Percentiles rank a stretch among this genome's conserved stretches.
Evolutionary conservation across 2,113 vertebrate species (phyloP).

Genomic region (Notiomystis cincta): DNA sequence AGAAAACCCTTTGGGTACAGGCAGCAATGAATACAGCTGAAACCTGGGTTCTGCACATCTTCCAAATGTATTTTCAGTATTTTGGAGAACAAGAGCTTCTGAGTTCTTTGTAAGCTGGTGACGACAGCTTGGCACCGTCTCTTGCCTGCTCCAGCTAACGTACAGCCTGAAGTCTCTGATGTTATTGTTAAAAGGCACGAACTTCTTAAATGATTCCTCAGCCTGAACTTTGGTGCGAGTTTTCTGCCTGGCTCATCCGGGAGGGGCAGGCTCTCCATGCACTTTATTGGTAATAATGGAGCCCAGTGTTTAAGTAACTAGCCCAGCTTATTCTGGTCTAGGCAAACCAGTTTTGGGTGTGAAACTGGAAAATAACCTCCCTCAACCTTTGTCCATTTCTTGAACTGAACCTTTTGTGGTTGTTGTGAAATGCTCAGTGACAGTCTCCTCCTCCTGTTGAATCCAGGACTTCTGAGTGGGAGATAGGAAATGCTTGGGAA

Average conservation of each 20-base stretch:
- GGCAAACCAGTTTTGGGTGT: slow-evolving; percentile 64
- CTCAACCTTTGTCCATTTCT: slow-evolving; percentile 53
- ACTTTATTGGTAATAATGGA: slow-evolving; percentile 44
- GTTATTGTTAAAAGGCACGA: background rate
- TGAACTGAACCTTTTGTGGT: background rate
- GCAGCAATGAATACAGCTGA: background rate
- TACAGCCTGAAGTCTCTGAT: background rate
- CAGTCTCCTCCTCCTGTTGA: background rate
- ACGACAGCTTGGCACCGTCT: background rate
- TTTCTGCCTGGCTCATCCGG: slow-evolving; percentile 30
- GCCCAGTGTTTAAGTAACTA: slow-evolving; percentile 45
- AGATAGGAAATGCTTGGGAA: background rate
- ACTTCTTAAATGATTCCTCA: background rate
- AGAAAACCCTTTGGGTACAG: background rate
- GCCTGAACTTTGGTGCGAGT: slow-evolving; percentile 57
- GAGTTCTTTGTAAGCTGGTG: background rate
- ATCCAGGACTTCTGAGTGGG: background rate
- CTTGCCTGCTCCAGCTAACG: background rate
- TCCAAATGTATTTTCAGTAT: background rate
- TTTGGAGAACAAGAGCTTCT: background rate
- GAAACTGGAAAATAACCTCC: slow-evolving; percentile 53
- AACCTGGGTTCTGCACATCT: background rate
- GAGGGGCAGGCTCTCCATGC: slow-evolving; percentile 39
- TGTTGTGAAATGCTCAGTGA: background rate
- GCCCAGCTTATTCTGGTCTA: slow-evolving; percentile 42